Percentiles rank a stretch among this genome's conserved stretches.
Conservation (phyloP, 2,113 vertebrate genomes). For the Brachypteracias leptosomus region DNA sequence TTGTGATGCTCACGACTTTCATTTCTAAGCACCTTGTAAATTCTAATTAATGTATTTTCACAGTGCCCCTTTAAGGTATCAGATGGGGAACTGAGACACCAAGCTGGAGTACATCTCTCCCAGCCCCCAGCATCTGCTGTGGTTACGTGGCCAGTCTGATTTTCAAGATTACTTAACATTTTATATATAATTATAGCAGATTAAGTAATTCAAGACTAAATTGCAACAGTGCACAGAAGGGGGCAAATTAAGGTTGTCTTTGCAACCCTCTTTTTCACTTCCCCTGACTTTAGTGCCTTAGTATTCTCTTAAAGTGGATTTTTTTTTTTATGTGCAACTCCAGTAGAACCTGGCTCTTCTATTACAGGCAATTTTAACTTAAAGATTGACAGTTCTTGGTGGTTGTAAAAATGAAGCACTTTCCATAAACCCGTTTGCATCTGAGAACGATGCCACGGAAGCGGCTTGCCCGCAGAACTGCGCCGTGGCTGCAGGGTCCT, state of each 20-base stretch:
- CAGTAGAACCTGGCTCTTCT: background rate
- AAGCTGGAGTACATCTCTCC: background rate
- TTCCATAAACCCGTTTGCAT: conserved; percentile 32
- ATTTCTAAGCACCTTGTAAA: conserved; percentile 59
- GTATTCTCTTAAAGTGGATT: background rate
- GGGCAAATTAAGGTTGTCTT: background rate
- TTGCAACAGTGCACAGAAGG: background rate
- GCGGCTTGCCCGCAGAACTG: background rate
- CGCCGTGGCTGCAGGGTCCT: background rate
- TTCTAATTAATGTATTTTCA: conserved; percentile 57
- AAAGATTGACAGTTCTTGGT: conserved; percentile 27
- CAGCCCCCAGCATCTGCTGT: background rate
- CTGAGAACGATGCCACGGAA: conserved; percentile 6
- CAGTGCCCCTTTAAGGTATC: conserved; percentile 31
- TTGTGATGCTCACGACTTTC: conserved; percentile 34
- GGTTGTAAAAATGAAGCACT: conserved; percentile 41
- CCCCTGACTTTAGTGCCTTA: background rate
- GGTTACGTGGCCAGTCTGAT: background rate
- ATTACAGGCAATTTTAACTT: conserved; percentile 13
- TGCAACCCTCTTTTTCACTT: background rate
- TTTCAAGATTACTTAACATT: conserved; percentile 14
- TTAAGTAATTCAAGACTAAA: background rate
- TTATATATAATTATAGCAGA: background rate
- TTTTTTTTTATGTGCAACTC: background rate
- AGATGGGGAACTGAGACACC: background rate